Evolutionary conservation across 2,113 vertebrate genomes (phyloP).

Genomic region (Corynorhinus townsendii): DNA sequence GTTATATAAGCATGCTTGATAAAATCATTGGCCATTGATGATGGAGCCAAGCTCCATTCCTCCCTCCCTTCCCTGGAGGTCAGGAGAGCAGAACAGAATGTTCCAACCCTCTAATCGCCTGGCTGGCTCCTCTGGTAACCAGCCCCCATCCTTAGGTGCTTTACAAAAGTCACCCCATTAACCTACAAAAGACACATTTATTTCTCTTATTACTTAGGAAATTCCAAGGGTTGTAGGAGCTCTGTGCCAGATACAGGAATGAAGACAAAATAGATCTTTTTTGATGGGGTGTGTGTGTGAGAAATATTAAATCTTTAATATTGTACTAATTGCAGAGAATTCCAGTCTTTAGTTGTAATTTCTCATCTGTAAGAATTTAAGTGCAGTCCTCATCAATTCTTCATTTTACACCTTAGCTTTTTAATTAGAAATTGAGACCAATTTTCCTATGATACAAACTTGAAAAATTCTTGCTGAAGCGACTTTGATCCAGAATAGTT

Average conservation of each 20-base stretch:
- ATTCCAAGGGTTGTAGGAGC: background rate
- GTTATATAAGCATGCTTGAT: background rate
- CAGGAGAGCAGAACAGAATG: background rate
- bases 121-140: background rate
- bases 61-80: background rate
- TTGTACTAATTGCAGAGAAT: background rate
- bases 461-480: background rate
- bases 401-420: background rate
- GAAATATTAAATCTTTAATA: background rate
- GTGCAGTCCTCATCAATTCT: background rate
- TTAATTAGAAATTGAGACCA: background rate
- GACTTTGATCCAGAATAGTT: background rate
- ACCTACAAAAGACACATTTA: background rate
- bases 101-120: background rate
- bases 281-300: too few relatives aligned
- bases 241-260: background rate
- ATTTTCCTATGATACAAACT: conserved; percentile 6
- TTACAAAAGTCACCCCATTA: background rate
- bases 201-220: background rate
- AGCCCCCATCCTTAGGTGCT: background rate
- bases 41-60: background rate
- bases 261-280: background rate
- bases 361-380: background rate
- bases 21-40: background rate
- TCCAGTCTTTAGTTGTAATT: background rate